A percentile compares a stretch with the other conserved stretches of the same genome.
Conservation (phyloP, 2,888 invertebrate genomes). For the Agrotis puta region DNA sequence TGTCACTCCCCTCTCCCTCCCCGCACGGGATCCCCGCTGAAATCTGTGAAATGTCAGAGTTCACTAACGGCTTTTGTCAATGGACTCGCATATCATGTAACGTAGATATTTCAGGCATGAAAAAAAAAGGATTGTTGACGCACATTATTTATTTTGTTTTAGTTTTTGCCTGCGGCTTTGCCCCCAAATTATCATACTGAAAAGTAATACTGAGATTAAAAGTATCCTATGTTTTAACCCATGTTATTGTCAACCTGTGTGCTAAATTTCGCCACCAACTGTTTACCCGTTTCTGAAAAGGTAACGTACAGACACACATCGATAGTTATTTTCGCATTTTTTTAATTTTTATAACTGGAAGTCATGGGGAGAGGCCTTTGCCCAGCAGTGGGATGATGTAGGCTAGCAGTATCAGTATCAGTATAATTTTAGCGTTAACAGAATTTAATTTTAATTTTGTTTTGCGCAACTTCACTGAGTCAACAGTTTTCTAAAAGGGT, state of each 20-base stretch:
- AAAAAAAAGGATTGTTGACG: slow-evolving; percentile 13
- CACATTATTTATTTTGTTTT: slow-evolving; percentile 16
- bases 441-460: slow-evolving; percentile 17
- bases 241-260: not conserved
- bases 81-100: slow-evolving; percentile 37
- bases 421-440: not conserved
- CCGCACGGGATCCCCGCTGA: slow-evolving; percentile 4
- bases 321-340: too few species aligned
- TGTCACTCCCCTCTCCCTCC: slow-evolving; percentile 25
- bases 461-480: not conserved
- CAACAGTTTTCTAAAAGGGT: not conserved
- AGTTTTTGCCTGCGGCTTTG: not conserved
- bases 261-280: not conserved
- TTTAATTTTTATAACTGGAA: too few species aligned
- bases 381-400: too few species aligned
- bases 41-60: slow-evolving; percentile 62
- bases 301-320: too few species aligned
- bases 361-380: too few species aligned
- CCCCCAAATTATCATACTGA: not conserved
- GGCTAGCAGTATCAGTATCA: too few species aligned
- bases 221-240: not conserved
- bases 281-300: not conserved
- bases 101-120: slow-evolving; percentile 21
- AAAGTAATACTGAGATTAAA: not conserved
- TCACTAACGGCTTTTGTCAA: slow-evolving; percentile 49